Evolutionary conservation across 2,888 invertebrate species (phyloP).

Genomic region (Himalopsyche japonica): DNA sequence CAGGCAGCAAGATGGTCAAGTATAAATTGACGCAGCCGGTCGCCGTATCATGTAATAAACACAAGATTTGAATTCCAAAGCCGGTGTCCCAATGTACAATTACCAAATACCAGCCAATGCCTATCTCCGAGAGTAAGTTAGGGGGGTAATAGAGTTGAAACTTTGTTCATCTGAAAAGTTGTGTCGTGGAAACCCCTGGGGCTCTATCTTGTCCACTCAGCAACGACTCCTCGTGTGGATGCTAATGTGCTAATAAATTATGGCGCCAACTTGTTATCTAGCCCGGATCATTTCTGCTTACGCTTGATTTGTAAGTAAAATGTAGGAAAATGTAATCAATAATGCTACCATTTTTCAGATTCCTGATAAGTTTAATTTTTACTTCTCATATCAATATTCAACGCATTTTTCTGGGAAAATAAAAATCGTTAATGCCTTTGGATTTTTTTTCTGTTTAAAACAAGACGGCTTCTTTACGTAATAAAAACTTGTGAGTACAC

Average conservation of each 20-base stretch:
- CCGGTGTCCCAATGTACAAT: background rate
- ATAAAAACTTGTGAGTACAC: too few relatives aligned
- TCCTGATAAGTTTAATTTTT: too few relatives aligned
- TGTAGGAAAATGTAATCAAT: background rate
- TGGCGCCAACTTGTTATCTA: background rate
- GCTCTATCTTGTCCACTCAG: conserved; percentile 20
- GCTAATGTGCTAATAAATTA: conserved; percentile 13
- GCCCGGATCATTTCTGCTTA: background rate
- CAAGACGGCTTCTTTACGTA: too few relatives aligned
- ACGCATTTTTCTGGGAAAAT: too few relatives aligned
- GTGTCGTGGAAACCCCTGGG: background rate
- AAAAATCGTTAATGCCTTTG: too few relatives aligned
- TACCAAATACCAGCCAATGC: background rate
- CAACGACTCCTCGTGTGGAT: background rate
- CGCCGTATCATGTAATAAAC: background rate
- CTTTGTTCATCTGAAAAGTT: conserved; percentile 35
- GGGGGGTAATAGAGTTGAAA: conserved; percentile 16
- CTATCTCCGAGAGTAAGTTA: conserved; percentile 2
- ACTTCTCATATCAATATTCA: too few relatives aligned
- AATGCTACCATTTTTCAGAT: too few relatives aligned
- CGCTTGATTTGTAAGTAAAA: background rate
- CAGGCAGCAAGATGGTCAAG: background rate
- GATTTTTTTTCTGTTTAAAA: too few relatives aligned
- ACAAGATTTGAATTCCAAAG: conserved; percentile 3
- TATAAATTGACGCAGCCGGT: background rate